Percentiles rank a stretch among this genome's conserved stretches.
phyloP scores from a whole-genome alignment of 2,113 vertebrate species.

The Fregata magnificens region DNA sequence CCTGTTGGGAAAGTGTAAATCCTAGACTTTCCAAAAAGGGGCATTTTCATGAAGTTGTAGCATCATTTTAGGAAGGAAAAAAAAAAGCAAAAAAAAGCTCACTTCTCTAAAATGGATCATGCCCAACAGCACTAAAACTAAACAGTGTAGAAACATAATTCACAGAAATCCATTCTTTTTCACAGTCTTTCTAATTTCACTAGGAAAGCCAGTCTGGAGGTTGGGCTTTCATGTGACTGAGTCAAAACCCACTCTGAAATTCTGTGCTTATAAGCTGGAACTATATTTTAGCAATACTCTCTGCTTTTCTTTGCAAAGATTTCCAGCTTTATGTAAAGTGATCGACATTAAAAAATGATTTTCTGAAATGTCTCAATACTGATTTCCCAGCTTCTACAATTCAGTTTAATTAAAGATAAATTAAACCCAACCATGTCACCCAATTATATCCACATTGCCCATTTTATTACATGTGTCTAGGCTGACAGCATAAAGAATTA shows the following conservation, averaged over 20 bases:
- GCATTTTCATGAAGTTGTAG: background rate
- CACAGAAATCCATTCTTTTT: background rate
- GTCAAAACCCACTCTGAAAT: background rate
- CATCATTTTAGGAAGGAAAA: background rate
- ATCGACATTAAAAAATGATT: background rate
- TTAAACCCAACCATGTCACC: conserved; percentile 56
- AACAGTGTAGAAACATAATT: background rate
- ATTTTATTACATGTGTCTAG: conserved; percentile 61
- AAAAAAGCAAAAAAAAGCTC: rapidly evolving
- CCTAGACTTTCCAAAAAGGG: background rate
- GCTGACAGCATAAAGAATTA: conserved; percentile 70
- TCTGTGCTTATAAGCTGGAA: background rate
- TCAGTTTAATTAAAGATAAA: conserved; percentile 64
- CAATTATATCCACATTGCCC: conserved; percentile 54
- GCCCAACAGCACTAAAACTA: background rate
- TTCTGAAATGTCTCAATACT: conserved; percentile 7
- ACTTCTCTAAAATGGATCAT: background rate
- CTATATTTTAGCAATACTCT: background rate
- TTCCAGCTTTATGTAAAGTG: background rate
- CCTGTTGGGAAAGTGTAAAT: background rate
- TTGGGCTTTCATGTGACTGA: background rate
- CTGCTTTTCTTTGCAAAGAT: background rate
- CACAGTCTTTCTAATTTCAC: background rate
- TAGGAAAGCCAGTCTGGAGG: background rate
- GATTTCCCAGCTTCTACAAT: background rate